These are phyloP conservation scores for Helicoverpa assulta DNA, from an alignment of 2,888 invertebrate species.

Conservation along the genomic window DNA sequence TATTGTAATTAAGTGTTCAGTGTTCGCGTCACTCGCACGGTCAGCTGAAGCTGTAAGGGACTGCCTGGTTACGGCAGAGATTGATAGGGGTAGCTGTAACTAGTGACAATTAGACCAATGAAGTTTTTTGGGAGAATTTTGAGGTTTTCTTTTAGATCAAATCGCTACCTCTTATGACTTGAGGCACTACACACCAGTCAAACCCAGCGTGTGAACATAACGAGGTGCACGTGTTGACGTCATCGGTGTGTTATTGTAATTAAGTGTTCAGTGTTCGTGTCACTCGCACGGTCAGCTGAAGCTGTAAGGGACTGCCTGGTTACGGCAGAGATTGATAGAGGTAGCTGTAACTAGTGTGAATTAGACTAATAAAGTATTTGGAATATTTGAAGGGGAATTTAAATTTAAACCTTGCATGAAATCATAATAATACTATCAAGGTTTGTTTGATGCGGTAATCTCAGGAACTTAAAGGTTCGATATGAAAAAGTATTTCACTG, in stretches of 20 bases:
- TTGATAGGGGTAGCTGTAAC: constrained; percentile 2
- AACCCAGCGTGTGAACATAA: constrained; percentile 72
- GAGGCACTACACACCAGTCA: constrained; percentile 36
- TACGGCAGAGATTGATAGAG: constrained; percentile 1
- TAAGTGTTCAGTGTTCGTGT: constrained; percentile 65
- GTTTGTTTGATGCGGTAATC: too few species aligned
- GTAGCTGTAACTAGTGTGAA: background rate
- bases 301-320: constrained; percentile 25
- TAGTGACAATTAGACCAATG: background rate
- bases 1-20: constrained; percentile 72
- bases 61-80: background rate
- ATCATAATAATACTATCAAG: too few species aligned
- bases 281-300: constrained; percentile 63
- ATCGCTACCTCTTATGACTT: constrained; percentile 10
- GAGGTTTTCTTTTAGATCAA: too few species aligned
- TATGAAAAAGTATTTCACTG: too few species aligned
- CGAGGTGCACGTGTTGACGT: constrained; percentile 73
- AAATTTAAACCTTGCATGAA: too few species aligned
- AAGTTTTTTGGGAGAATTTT: background rate
- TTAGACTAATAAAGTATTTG: background rate
- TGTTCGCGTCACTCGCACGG: constrained; percentile 70
- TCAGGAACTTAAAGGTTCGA: too few species aligned
- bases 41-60: constrained; percentile 31
- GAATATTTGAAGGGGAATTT: too few species aligned
- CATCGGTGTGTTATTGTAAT: constrained; percentile 70